A percentile compares a stretch with the other conserved stretches of the same genome.
phyloP scores from a whole-genome alignment of 1,140 invertebrate species.

The Chionoecetes opilio region DNA sequence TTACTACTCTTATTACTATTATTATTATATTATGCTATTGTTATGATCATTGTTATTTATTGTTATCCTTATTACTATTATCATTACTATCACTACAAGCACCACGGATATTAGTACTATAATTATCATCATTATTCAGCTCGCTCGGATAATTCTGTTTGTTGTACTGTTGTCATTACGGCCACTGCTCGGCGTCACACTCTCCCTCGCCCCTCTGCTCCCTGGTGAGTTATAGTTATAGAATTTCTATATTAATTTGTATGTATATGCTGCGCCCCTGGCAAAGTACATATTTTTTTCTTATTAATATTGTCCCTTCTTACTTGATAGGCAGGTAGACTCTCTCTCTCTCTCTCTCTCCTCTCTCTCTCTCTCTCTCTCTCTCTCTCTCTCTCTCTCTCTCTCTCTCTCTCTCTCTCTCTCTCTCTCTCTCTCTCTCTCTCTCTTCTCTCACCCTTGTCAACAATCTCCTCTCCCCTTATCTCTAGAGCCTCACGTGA shows the following conservation, averaged over 20 bases:
- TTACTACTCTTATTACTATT: too few species aligned
- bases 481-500: too few species aligned
- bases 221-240: neutral
- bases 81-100: constrained; percentile 1
- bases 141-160: neutral
- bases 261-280: neutral
- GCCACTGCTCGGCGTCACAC: neutral
- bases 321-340: neutral
- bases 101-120: too few species aligned
- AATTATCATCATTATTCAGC: neutral
- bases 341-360: neutral
- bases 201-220: neutral
- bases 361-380: too few species aligned
- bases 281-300: neutral
- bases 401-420: too few species aligned
- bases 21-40: too few species aligned
- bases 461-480: too few species aligned
- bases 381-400: too few species aligned
- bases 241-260: constrained; percentile 23
- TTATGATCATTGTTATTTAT: too few species aligned
- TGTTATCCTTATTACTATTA: neutral
- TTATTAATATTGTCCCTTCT: neutral
- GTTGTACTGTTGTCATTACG: neutral
- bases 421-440: too few species aligned
- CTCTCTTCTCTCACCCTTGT: too few species aligned